Base-by-base conservation (phyloP, 2,113 vertebrate species). In the Bufo bufo region DNA sequence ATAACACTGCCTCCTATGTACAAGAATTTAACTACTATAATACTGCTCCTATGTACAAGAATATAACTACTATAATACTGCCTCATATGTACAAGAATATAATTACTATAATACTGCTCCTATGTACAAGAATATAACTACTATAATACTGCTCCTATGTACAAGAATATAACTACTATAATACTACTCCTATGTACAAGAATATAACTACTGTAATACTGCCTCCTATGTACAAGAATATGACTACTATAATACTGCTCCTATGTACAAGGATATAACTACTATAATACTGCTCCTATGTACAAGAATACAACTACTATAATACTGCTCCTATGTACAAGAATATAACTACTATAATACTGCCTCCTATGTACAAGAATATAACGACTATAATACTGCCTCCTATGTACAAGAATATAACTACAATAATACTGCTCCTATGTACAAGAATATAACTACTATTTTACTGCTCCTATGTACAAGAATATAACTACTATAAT, bases 331-430 rank as follows among this genome's bases (percentile, higher is more conserved):
- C n/a, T n/a, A 66, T 66, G 13, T n/a, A 66, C 63, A 66, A n/a
- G 63, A 66, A 66, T n/a, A 66, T 66, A 66, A 66, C 63, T 66
- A 66, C 63, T 66, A 66, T 66, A 66, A 66, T 66, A 66, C 63
- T 66, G 63, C n/a, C 20, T 11, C 63, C 63, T 66, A 66, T 66
- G 20, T n/a, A 66, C 63, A 66, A n/a, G 19, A 23, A 66, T 66
- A 66, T 66, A 66, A 61, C 59, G 19, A 61, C 59, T 61, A 61
- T 61, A 61, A 61, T 61, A 61, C 59, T 61, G 59, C n/a, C 59
- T 6, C 59, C 16, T 61, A 61, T 61, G 59, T 61, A 61, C 59
- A 61, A 19, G 59, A n/a, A n/a, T n/a, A 66, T 66, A 66, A 66
- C 63, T 66, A 23, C 63, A 23, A 66, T 66, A 66, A 66, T n/a